A percentile compares a stretch with the other conserved stretches of the same genome.
Conservation (phyloP, 2,113 vertebrate species). For the Porphyrio hochstetteri region DNA sequence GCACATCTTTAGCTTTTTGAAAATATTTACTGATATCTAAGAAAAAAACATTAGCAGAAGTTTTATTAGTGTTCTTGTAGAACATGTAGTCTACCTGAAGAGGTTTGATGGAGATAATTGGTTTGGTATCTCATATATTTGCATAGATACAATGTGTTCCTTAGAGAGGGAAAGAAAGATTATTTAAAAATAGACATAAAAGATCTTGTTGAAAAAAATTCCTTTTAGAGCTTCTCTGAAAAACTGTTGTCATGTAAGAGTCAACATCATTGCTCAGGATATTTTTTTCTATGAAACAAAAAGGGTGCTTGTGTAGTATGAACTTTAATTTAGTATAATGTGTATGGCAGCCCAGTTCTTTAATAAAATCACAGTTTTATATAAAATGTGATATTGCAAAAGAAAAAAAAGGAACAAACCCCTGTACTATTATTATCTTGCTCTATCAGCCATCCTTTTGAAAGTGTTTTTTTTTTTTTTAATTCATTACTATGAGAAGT, state of each 20-base stretch:
- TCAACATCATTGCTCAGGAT: not conserved
- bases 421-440: not conserved
- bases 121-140: not conserved
- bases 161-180: not conserved
- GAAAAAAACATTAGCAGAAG: not conserved
- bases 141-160: not conserved
- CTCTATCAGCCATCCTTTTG: not conserved
- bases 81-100: not conserved
- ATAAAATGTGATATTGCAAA: not conserved
- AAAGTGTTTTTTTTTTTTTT: not conserved
- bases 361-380: not conserved
- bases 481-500: not conserved
- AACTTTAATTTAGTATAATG: not conserved
- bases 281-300: not conserved
- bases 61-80: not conserved
- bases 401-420: not conserved
- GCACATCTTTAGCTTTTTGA: not conserved
- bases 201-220: not conserved
- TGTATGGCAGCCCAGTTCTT: not conserved
- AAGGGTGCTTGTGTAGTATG: not conserved
- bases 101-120: not conserved
- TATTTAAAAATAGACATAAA: not conserved
- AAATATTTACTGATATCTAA: not conserved
- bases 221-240: not conserved
- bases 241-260: not conserved